phyloP scores from a whole-genome alignment of 2,888 invertebrate species.

The Mongoloraphidia duomilia region DNA sequence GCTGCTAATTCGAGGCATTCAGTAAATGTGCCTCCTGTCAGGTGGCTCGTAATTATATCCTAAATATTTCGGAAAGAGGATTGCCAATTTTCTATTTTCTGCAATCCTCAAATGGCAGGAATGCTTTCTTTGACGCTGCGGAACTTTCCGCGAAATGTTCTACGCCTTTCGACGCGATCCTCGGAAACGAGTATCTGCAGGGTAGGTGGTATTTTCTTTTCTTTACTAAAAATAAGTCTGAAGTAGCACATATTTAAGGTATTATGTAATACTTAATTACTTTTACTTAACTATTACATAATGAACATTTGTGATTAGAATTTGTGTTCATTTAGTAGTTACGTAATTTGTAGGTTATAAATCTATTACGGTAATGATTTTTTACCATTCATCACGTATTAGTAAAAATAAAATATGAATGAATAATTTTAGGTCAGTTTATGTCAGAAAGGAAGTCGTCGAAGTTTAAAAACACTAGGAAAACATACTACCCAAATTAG shows the following conservation, averaged over 20 bases:
- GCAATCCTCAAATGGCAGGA: conserved; percentile 29
- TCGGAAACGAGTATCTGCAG: conserved; percentile 13
- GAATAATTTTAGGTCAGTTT: conserved; percentile 15
- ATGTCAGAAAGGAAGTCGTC: conserved; percentile 18
- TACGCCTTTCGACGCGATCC: conserved; percentile 21
- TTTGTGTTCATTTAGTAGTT: neutral
- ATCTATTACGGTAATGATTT: neutral
- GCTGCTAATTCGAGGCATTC: too few relatives aligned
- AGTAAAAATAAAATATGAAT: too few relatives aligned
- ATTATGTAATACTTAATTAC: neutral
- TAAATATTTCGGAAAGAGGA: too few relatives aligned
- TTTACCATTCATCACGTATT: too few relatives aligned
- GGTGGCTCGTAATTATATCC: too few relatives aligned
- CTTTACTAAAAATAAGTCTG: neutral
- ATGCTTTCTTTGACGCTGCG: conserved; percentile 34
- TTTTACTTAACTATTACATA: neutral
- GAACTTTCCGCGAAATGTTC: conserved; percentile 29
- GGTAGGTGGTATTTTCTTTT: neutral
- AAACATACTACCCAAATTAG: conserved; percentile 11
- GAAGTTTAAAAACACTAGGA: conserved; percentile 15
- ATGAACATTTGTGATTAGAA: too few relatives aligned
- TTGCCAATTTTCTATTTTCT: too few relatives aligned
- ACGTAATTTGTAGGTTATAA: neutral
- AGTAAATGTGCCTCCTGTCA: too few relatives aligned
- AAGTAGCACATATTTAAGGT: neutral